Percentiles rank a stretch among this genome's conserved stretches.
Evolutionary conservation across 2,888 invertebrate species (phyloP).

Genomic region (Callimorpha dominula): DNA sequence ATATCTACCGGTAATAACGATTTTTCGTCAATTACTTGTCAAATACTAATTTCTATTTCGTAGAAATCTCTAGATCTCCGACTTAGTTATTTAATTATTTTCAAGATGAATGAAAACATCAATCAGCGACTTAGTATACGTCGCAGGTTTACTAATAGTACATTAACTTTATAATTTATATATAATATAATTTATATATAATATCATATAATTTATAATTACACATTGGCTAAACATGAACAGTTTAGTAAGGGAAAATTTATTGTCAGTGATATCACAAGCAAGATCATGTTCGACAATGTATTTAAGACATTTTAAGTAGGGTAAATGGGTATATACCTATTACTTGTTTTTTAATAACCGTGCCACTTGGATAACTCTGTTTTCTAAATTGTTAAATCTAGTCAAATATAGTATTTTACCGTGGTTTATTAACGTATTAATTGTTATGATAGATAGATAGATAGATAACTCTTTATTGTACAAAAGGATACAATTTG

Average conservation of each 20-base stretch:
- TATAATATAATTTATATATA: no score
- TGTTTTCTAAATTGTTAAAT: background rate
- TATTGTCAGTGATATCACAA: no score
- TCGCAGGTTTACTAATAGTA: no score
- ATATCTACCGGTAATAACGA: background rate
- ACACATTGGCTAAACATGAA: background rate
- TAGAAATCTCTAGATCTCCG: background rate
- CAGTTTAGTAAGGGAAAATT: no score
- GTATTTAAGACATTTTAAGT: background rate
- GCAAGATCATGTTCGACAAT: no score
- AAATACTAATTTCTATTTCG: background rate
- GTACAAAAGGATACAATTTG: no score
- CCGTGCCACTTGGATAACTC: background rate
- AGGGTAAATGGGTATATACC: background rate
- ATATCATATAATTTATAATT: no score
- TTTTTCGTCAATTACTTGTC: background rate
- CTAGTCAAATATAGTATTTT: background rate
- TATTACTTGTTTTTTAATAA: background rate
- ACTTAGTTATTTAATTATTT: background rate
- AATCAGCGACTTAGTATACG: background rate
- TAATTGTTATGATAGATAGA: no score
- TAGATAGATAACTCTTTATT: no score
- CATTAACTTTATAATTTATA: no score
- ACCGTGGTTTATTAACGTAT: background rate
- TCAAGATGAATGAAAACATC: background rate